Conservation (phyloP, 2,113 vertebrate species). For the Dasyprocta punctata region DNA sequence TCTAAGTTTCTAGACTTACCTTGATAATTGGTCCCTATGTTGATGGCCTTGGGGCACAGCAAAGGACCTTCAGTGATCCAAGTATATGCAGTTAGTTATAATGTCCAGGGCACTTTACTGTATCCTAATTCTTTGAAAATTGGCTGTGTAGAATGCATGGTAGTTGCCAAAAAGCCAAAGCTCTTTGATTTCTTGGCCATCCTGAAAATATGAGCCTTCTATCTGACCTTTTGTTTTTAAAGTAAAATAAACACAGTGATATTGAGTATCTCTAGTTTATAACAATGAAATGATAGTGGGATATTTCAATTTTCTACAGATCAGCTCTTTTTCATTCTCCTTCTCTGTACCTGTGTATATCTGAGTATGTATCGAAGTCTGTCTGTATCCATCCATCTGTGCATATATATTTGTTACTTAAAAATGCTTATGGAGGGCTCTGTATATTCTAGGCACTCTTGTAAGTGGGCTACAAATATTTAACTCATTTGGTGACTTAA, state of each 20-base stretch:
- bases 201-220: neutral
- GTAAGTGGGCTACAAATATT: neutral
- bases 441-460: neutral
- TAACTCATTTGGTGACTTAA: neutral
- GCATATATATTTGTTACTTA: neutral
- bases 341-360: neutral
- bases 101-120: neutral
- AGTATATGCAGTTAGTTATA: slow-evolving; percentile 39
- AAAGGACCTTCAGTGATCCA: neutral
- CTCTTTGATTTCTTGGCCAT: neutral
- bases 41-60: slow-evolving; percentile 43
- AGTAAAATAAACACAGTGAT: neutral
- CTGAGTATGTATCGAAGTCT: fast-evolving
- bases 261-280: neutral
- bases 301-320: neutral
- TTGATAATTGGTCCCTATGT: slow-evolving; percentile 68
- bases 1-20: slow-evolving; percentile 36
- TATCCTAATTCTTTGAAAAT: slow-evolving; percentile 13
- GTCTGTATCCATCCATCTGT: fast-evolving
- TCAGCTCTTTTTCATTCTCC: neutral
- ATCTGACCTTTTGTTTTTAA: neutral
- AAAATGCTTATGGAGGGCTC: neutral
- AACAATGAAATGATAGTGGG: neutral
- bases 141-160: neutral
- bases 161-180: neutral